These are phyloP conservation scores for Eupeodes latifasciatus DNA, from an alignment of 2,888 invertebrate species.

Conservation along the genomic window DNA sequence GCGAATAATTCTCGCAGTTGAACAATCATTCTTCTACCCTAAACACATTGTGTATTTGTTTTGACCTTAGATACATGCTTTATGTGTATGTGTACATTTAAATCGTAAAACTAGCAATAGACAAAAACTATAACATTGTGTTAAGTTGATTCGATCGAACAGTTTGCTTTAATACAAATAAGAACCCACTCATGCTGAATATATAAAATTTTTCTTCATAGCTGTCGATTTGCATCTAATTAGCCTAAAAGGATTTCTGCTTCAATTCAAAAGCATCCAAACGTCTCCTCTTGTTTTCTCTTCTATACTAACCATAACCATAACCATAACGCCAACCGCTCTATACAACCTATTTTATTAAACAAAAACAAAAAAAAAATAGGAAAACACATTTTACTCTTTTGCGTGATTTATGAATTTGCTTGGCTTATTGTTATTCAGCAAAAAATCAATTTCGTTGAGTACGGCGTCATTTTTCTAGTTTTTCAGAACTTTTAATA, in stretches of 20 bases:
- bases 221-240: slow-evolving; percentile 71
- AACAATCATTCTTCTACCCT: slow-evolving; percentile 18
- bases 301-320: not conserved
- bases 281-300: not conserved
- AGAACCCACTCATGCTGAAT: slow-evolving; percentile 43
- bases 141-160: slow-evolving; percentile 27
- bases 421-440: slow-evolving; percentile 58
- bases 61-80: not conserved
- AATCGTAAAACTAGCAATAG: not conserved
- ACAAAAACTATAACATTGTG: not conserved
- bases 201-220: slow-evolving; percentile 40
- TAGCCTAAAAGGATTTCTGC: slow-evolving; percentile 71
- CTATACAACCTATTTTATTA: not conserved
- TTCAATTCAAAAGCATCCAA: slow-evolving; percentile 46
- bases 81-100: too few relatives aligned
- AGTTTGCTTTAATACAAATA: slow-evolving; percentile 30
- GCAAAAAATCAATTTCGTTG: slow-evolving; percentile 68
- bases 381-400: slow-evolving; percentile 17
- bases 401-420: slow-evolving; percentile 67
- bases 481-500: slow-evolving; percentile 37
- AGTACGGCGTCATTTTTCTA: slow-evolving; percentile 55
- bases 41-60: not conserved
- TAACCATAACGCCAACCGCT: not conserved
- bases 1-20: slow-evolving; percentile 9
- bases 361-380: not conserved